Evolutionary conservation across 2,888 invertebrate species (phyloP).

Genomic region (Gortyna flavago): DNA sequence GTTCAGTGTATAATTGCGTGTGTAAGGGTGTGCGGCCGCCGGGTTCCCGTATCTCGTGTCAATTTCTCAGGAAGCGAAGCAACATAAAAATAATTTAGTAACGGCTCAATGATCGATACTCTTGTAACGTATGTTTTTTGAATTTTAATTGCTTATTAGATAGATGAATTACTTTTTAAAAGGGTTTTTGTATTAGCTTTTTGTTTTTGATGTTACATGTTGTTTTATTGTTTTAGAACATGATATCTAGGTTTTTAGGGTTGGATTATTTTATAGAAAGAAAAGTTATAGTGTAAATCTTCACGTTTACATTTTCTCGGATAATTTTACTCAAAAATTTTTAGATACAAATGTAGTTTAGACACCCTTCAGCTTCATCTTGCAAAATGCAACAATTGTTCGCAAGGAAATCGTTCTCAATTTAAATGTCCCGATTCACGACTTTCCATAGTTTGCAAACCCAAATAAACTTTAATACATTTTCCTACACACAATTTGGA

Average conservation of each 20-base stretch:
- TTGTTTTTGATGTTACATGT: constrained; percentile 10
- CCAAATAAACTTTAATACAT: not conserved
- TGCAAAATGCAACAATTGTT: not conserved
- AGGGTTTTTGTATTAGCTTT: constrained; percentile 6
- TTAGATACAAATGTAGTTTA: not conserved
- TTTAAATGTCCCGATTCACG: not conserved
- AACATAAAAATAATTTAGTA: constrained; percentile 61
- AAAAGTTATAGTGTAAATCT: not conserved
- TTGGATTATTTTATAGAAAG: constrained; percentile 1
- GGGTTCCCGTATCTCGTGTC: constrained; percentile 46
- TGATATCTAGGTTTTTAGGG: constrained; percentile 11
- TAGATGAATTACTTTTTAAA: constrained; percentile 59
- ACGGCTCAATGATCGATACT: constrained; percentile 52
- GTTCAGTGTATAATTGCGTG: constrained; percentile 50
- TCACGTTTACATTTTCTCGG: not conserved
- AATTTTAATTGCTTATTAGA: constrained; percentile 65
- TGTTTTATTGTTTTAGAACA: constrained; percentile 45
- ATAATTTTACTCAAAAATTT: not conserved
- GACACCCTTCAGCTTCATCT: not conserved
- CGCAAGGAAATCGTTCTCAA: not conserved
- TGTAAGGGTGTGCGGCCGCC: constrained; percentile 30
- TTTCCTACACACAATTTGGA: constrained; percentile 28
- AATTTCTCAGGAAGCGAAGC: constrained; percentile 59
- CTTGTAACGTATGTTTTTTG: constrained; percentile 61
- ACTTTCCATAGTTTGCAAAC: not conserved